Base-by-base conservation (phyloP, 2,888 invertebrate species). In the Podotricha telesiphe region DNA sequence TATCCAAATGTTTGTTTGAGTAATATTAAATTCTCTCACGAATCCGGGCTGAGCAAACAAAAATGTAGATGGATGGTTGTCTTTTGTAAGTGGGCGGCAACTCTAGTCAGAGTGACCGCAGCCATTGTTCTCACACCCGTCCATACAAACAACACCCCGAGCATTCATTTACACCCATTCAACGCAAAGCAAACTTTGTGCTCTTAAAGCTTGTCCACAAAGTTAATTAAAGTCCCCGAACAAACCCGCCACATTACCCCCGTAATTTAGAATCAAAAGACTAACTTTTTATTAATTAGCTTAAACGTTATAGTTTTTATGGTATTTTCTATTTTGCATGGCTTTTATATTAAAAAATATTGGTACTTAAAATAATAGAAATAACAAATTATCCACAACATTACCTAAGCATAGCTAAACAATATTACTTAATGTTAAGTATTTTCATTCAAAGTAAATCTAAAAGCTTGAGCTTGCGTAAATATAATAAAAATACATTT, bases 161-260 rank as follows among this genome's bases (percentile, higher is more conserved):
- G 79, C 79, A 83, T 85, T 82, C 82, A 84, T 85, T 85, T 81
- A 85, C 83, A 83, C 81, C 80, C 79, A 79, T 83, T 80, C 78
- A 79, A 76, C 67, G 68, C 66, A 72, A 75, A 73, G 74, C 68
- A 73, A 77, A 77, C 73, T 75, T 74, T 62, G 73, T 70, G 72
- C 76, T 75, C 72, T 76, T 76, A 73, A 73, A 74, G 73, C 73
- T 72, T 69, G 71, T 73, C 69, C 64, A 70, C 68, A 70, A 68
- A 73, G 71, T 73, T 77, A 76, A 77, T 76, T 77, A 75, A 74
- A 73, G 67, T 79, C 79, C 75, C 67, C 59, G 63, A 47, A 58
- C 66, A 45, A 67, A 53, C 63, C 45, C 59, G 19, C 61, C 66
- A 71, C 65, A 67, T 67, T 42, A 61, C 58, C 45, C 58, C 28